phyloP scores from a whole-genome alignment of 37 sponge, comb jelly and placozoan species.

The Oopsacas minuta region DNA sequence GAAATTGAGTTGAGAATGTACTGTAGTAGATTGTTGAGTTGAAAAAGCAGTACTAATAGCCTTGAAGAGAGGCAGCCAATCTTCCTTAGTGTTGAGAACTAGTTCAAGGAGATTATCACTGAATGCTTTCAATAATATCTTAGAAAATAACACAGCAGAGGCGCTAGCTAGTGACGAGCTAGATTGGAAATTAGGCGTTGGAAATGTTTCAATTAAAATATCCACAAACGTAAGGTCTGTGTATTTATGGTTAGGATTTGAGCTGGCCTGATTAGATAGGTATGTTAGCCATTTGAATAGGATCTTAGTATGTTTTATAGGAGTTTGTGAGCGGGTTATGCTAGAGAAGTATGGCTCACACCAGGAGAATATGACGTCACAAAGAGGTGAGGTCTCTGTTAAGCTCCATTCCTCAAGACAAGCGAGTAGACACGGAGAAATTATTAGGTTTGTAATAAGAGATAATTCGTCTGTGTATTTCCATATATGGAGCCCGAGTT shows the following conservation, averaged over 20 bases:
- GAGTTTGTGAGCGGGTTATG: background rate
- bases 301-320: background rate
- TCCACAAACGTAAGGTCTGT: background rate
- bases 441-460: background rate
- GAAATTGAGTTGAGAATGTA: background rate
- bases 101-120: background rate
- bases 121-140: background rate
- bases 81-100: background rate
- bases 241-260: background rate
- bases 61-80: background rate
- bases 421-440: background rate
- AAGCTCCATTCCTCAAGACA: background rate
- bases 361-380: background rate
- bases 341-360: background rate
- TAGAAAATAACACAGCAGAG: background rate
- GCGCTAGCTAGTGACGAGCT: background rate
- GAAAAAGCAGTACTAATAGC: background rate
- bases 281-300: slow-evolving; percentile 7
- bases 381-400: background rate
- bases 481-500: background rate
- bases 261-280: background rate
- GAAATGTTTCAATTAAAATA: background rate
- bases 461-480: background rate
- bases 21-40: background rate
- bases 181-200: background rate